Base-by-base conservation (phyloP, 1,140 invertebrate genomes). In the Drosophila arizonae region DNA sequence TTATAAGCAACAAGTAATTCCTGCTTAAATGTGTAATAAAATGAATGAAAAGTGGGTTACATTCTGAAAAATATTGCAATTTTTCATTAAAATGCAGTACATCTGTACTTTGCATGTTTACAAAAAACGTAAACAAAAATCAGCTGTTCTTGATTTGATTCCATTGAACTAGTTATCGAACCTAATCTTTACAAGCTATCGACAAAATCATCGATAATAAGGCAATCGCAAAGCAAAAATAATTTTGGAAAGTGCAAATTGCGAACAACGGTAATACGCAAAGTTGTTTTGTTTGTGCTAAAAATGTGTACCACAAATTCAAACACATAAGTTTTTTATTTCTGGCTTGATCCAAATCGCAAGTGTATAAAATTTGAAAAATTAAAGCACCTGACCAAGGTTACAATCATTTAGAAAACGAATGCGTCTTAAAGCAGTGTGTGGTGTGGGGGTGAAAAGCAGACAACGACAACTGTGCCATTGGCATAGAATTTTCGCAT, bases 401-500 rank as follows among this genome's bases (percentile, higher is more conserved):
- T 52, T 66, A 24, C 36, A 63, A 48, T 17, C 41, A 51, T 17
- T 15, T 30, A 30, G 21, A 30, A 60, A 60, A 48, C 51, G 36
- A 70, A 64, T 43, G 51, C 60, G 60, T 70, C 60, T 64, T 56
- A 21, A 28, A 54, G 58, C 11, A 64, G 60, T 48, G 57, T 54
- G 52, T 30, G 70, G 57, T 54, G 52, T 30, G 70, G 61, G 61
- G 61, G 48, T 54, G 50, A 54, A 64, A 64, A 52, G 26, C 24
- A 64, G 61, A 62, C 61, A 45, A 54, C 56, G 45, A 69, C 66
- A 73, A 73, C 71, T 78, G 74, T 79, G 77, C 77, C 82, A 86
- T 86, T 86, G 82, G 79, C 82, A 87, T 87, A 87, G 82, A 86
- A 86, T 87, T 72, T 87, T 82, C 58, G 82, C 72, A 87, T 87